Percentiles rank a stretch among this genome's conserved stretches.
Evolutionary conservation across 2,797 vertebrate genomes (phyloP).

Genomic region (Salarias fasciatus): DNA sequence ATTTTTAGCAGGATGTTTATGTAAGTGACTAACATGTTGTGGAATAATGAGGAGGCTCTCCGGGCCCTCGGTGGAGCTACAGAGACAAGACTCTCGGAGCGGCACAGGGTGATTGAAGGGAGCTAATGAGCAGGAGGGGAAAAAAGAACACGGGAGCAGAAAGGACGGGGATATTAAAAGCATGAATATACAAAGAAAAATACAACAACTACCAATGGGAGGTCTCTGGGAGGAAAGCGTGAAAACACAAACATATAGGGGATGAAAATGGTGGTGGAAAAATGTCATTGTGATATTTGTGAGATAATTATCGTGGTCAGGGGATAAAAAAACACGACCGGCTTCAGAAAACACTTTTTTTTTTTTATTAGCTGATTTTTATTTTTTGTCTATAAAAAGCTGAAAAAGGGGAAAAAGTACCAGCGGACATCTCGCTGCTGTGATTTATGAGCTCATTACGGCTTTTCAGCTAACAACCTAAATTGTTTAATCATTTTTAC

Average conservation of each 20-base stretch:
- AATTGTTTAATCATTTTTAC: constrained; percentile 70
- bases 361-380: constrained; percentile 39
- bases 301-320: constrained; percentile 55
- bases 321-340: constrained; percentile 27
- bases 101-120: constrained; percentile 73
- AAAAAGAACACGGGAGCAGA: constrained; percentile 44
- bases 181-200: constrained; percentile 64
- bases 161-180: constrained; percentile 61
- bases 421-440: constrained; percentile 56
- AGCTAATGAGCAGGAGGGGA: constrained; percentile 76
- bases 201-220: constrained; percentile 53
- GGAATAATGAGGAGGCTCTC: constrained; percentile 82
- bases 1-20: constrained; percentile 82
- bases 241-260: constrained; percentile 50
- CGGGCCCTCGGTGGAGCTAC: constrained; percentile 68
- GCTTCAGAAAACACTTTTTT: constrained; percentile 44
- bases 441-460: constrained; percentile 78
- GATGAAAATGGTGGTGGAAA: constrained; percentile 54
- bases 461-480: constrained; percentile 62
- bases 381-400: constrained; percentile 35
- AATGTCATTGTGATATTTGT: constrained; percentile 46
- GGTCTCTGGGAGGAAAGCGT: constrained; percentile 47
- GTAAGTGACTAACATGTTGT: constrained; percentile 81
- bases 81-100: constrained; percentile 68
- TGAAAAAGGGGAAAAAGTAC: constrained; percentile 36